Conservation (phyloP, 2,888 invertebrate genomes). For the Oscheius sp. region DNA sequence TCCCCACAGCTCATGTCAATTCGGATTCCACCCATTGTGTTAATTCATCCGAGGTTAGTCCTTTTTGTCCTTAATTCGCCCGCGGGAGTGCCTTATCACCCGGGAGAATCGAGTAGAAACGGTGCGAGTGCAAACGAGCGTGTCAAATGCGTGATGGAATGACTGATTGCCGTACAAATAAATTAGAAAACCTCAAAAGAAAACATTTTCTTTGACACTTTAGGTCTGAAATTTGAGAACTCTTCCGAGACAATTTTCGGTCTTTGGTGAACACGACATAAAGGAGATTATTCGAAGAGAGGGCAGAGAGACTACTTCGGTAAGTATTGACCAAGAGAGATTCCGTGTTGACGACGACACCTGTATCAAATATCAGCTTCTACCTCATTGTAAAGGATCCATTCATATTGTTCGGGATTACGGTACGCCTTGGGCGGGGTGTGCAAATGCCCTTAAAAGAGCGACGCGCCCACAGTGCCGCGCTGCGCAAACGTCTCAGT, state of each 20-base stretch:
- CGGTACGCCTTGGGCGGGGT: slow-evolving; percentile 24
- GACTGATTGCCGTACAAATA: slow-evolving; percentile 28
- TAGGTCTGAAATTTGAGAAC: too few species aligned
- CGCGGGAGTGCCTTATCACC: slow-evolving; percentile 18
- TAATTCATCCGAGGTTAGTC: too few species aligned
- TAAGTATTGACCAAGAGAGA: too few species aligned
- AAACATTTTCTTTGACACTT: too few species aligned
- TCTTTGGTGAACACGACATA: too few species aligned
- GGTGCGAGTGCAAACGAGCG: slow-evolving; percentile 34
- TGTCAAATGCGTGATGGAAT: slow-evolving; percentile 37
- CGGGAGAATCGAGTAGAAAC: too few species aligned
- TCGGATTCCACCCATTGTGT: not conserved
- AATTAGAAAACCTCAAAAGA: slow-evolving; percentile 25
- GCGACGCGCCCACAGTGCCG: slow-evolving; percentile 23
- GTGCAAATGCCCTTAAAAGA: slow-evolving; percentile 27
- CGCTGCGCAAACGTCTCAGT: slow-evolving; percentile 20
- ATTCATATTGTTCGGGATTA: slow-evolving; percentile 11
- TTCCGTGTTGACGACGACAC: too few species aligned
- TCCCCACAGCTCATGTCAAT: not conserved
- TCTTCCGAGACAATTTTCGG: too few species aligned
- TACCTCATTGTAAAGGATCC: too few species aligned
- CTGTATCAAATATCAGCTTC: too few species aligned
- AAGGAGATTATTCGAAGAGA: too few species aligned
- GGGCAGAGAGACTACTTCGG: too few species aligned
- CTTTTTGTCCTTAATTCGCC: slow-evolving; percentile 5